Base-by-base conservation (phyloP, 2,797 vertebrate species). In the Sciurus vulgaris region DNA sequence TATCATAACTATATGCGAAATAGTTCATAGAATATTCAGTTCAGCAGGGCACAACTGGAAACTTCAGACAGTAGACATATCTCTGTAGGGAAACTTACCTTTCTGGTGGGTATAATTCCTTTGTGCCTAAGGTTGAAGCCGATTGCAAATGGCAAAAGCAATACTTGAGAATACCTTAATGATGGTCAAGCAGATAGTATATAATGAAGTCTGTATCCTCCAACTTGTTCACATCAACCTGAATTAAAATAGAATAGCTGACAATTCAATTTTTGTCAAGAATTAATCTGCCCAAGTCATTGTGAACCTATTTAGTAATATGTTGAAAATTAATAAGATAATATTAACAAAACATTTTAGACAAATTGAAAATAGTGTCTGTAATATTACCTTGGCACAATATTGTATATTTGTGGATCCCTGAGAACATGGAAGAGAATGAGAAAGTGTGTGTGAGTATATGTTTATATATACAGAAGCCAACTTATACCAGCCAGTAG, bases 1-100 rank as follows among this genome's bases (percentile, higher is more conserved):
- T 28, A 95, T 87, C 35, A 33, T 82, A 87, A 82, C 0, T 51
- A 6, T 91, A 24, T 67, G 82, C 30, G 38, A 92, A 91, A n/a
- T 70, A 77, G 78, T 94, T 95, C n/a, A 87, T 28, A 79, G 56
- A 94, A 95, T 92, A 96, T 94, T 51, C 35, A 76, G 30, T 41
- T 97, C 86, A 91, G 38, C 22, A 73, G 79, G 84, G 77, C 44
- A 93, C 59, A 88, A 86, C 70, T 78, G 84, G 72, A 94, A 95
- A 89, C 73, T 96, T 96, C 69, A 94, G 76, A 91, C 24, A 49
- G 35, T 94, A 91, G 88, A 78, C 51, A 35, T 47, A 86, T 54
- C 74, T 96, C 89, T 89, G 28, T 61, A 91, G 81, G 79, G 79
- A 74, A 94, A 82, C 33, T 74, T 96, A 69, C 18, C 28, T 96